These are phyloP conservation scores for Nesometra sesokonis DNA, from an alignment of 35 echinoderm and acorn worm genomes.

Conservation along the genomic window DNA sequence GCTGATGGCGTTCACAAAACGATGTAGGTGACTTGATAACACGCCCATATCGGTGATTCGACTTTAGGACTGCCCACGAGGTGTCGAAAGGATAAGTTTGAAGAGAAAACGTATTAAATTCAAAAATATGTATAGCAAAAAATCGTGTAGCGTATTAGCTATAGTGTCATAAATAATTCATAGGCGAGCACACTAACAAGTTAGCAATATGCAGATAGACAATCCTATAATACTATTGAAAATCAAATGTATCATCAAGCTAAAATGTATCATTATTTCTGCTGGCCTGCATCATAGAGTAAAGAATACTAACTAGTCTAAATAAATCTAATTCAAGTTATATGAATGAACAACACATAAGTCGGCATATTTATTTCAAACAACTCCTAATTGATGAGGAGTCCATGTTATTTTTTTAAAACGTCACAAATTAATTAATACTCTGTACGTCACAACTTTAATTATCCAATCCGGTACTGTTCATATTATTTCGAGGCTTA, in stretches of 20 bases:
- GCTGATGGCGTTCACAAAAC: background rate
- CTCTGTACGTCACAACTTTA: too few species aligned
- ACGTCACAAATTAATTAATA: too few species aligned
- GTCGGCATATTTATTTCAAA: too few species aligned
- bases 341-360: too few species aligned
- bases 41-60: background rate
- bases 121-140: background rate
- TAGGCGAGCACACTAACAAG: background rate
- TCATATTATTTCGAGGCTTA: too few species aligned
- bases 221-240: background rate
- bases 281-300: background rate
- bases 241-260: background rate
- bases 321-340: too few species aligned
- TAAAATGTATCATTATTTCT: background rate
- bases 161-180: conserved; percentile 1
- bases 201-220: background rate
- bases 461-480: too few species aligned
- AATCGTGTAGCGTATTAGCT: background rate
- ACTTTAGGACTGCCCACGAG: background rate
- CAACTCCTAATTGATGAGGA: too few species aligned
- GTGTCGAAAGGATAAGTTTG: background rate
- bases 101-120: background rate
- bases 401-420: too few species aligned
- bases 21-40: background rate
- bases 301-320: too few species aligned